These are phyloP conservation scores for Clytia hemisphaerica DNA, from an alignment of 30 jellyfish, hydroid and myxozoan genomes.

Conservation along the genomic window DNA sequence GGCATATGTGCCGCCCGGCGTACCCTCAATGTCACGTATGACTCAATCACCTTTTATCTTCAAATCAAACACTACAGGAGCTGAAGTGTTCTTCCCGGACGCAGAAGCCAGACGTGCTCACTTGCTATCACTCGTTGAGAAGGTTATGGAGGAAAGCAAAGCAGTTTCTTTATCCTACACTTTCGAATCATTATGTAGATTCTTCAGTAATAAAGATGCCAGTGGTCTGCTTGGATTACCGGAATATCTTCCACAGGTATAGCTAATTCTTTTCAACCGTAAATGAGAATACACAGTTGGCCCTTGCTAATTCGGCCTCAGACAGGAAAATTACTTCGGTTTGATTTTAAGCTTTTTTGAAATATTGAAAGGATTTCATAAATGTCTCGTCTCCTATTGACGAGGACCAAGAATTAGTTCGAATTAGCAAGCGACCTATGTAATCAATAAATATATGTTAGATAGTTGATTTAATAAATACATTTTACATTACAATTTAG, in stretches of 20 bases:
- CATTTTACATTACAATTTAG: too few species aligned
- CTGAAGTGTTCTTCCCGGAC: slow-evolving; percentile 85
- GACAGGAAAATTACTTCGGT: too few species aligned
- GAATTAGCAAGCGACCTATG: too few species aligned
- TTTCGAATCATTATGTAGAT: slow-evolving; percentile 70
- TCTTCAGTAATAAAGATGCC: slow-evolving; percentile 84
- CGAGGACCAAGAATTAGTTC: too few species aligned
- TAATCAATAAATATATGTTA: too few species aligned
- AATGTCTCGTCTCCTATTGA: too few species aligned
- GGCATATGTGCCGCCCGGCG: background rate
- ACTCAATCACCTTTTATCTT: background rate
- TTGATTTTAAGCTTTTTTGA: too few species aligned
- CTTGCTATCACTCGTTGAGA: slow-evolving; percentile 64
- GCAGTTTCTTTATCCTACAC: slow-evolving; percentile 76
- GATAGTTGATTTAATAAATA: too few species aligned
- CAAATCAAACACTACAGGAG: slow-evolving; percentile 40
- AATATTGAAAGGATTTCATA: too few species aligned
- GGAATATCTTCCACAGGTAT: slow-evolving; percentile 64
- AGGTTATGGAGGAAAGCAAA: slow-evolving; percentile 71
- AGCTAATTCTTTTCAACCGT: too few species aligned
- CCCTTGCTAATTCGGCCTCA: too few species aligned
- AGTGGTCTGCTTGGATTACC: slow-evolving; percentile 86
- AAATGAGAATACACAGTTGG: too few species aligned
- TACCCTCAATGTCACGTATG: background rate
- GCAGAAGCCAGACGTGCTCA: slow-evolving; percentile 77